Percentiles rank a stretch among this genome's conserved stretches.
These are phyloP conservation scores for Tenthredo livida DNA, from an alignment of 2,888 invertebrate genomes.

Conservation along the genomic window DNA sequence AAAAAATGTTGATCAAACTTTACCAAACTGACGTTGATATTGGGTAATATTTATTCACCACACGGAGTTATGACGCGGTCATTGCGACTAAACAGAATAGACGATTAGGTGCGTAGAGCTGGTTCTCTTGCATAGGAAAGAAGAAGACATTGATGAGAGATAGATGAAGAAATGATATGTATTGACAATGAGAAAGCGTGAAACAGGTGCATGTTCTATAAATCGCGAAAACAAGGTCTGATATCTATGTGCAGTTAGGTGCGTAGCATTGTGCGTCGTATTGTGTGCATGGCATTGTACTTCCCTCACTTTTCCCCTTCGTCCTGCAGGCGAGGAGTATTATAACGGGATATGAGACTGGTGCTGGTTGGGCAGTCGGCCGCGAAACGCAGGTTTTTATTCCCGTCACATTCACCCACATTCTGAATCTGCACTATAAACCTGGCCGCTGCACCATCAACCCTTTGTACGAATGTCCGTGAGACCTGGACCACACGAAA, in stretches of 20 bases:
- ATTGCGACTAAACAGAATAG: neutral
- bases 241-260: constrained; percentile 44
- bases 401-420: constrained; percentile 48
- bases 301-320: constrained; percentile 31
- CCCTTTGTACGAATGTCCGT: constrained; percentile 43
- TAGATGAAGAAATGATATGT: neutral
- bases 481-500: constrained; percentile 48
- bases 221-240: constrained; percentile 41
- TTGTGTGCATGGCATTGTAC: constrained; percentile 20
- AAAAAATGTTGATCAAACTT: neutral
- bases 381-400: constrained; percentile 44
- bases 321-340: constrained; percentile 1
- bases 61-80: constrained; percentile 8
- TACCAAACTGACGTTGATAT: constrained; percentile 8
- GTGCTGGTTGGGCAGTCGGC: constrained; percentile 35
- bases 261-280: constrained; percentile 31
- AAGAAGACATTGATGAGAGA: neutral
- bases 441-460: constrained; percentile 54
- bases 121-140: neutral
- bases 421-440: constrained; percentile 41
- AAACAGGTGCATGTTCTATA: constrained; percentile 3
- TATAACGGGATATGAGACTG: constrained; percentile 44
- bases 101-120: neutral
- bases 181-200: constrained; percentile 17
- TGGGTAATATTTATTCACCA: constrained; percentile 16